These are phyloP conservation scores for Catocala nupta DNA, from an alignment of 2,888 invertebrate genomes.

Conservation along the genomic window DNA sequence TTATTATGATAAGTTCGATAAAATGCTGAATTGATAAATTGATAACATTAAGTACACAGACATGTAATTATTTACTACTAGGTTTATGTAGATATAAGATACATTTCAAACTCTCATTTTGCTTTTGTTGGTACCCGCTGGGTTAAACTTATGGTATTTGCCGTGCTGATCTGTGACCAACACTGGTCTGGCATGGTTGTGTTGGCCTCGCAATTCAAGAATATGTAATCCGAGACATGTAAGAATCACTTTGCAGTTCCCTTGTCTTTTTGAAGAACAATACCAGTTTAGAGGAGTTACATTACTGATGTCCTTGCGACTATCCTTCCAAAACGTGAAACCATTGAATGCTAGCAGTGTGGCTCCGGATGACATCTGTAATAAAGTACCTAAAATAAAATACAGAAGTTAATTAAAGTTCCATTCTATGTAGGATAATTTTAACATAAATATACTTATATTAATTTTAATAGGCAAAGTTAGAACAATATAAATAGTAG, in stretches of 20 bases:
- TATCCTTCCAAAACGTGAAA: slow-evolving; percentile 18
- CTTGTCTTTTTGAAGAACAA: slow-evolving; percentile 21
- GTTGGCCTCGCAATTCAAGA: slow-evolving; percentile 3
- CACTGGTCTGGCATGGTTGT: slow-evolving; percentile 22
- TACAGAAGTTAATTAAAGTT: background rate
- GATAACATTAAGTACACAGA: no score
- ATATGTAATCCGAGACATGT: background rate
- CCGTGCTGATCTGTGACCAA: slow-evolving; percentile 14
- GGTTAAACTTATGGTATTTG: slow-evolving; percentile 12
- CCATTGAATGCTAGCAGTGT: slow-evolving; percentile 16
- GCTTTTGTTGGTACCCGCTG: background rate
- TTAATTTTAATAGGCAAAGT: background rate
- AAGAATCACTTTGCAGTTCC: slow-evolving; percentile 12
- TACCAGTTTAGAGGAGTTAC: slow-evolving; percentile 5
- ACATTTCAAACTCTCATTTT: no score
- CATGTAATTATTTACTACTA: no score
- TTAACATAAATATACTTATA: no score
- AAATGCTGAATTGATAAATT: no score
- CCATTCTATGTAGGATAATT: no score
- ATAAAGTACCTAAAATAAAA: slow-evolving; percentile 2
- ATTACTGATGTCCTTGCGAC: background rate
- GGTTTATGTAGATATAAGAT: no score
- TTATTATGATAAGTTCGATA: no score
- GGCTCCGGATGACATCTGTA: slow-evolving; percentile 6
- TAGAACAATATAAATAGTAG: background rate